A percentile compares a stretch with the other conserved stretches of the same genome.
phyloP scores from a whole-genome alignment of 2,113 vertebrate genomes.

The Macheiramphus alcinus region DNA sequence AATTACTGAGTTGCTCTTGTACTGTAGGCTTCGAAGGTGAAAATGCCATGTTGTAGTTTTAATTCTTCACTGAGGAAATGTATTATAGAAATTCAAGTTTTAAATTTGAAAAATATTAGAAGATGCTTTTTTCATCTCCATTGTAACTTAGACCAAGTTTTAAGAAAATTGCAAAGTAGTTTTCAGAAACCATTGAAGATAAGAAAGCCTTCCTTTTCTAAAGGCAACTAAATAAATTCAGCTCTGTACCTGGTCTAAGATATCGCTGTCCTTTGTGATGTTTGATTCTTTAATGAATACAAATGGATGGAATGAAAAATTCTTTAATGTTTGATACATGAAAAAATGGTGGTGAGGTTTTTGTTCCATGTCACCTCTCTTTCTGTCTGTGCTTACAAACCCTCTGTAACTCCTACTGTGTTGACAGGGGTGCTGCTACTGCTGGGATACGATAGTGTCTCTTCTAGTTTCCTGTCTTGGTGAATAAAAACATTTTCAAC shows the following conservation, averaged over 20 bases:
- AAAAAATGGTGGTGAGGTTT: background rate
- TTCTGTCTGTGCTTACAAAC: background rate
- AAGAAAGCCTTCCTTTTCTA: background rate
- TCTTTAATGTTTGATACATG: background rate
- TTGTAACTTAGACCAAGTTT: background rate
- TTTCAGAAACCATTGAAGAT: background rate
- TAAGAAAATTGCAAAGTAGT: background rate
- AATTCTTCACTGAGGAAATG: background rate
- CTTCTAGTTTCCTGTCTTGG: background rate
- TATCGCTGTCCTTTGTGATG: background rate
- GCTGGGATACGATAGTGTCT: background rate
- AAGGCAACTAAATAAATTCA: background rate
- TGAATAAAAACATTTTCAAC: background rate
- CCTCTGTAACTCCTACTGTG: background rate
- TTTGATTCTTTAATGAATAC: background rate
- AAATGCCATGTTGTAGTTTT: background rate
- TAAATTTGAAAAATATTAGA: background rate
- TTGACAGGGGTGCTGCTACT: background rate
- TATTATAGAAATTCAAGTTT: background rate
- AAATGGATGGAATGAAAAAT: background rate
- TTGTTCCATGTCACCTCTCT: background rate
- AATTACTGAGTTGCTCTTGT: background rate
- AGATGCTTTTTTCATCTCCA: background rate
- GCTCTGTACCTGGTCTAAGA: background rate
- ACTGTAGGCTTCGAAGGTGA: background rate